Conservation (phyloP, 2,888 invertebrate genomes). For the Palloptera scutellata region DNA sequence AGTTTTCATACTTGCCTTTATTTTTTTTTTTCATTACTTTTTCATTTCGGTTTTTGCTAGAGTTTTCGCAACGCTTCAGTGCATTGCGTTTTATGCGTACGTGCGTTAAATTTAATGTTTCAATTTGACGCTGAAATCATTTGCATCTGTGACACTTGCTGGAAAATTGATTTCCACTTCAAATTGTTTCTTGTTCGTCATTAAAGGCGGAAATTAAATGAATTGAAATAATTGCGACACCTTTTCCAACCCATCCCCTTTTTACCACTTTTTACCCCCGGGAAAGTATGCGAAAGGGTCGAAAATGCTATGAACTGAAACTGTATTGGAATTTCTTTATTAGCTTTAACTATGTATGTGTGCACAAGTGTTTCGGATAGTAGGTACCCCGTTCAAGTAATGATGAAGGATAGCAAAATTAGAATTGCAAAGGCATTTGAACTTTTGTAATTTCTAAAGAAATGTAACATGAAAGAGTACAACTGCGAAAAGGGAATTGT, state of each 20-base stretch:
- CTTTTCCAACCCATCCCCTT: constrained; percentile 11
- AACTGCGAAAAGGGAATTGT: no score
- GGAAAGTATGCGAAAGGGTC: not conserved
- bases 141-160: constrained; percentile 27
- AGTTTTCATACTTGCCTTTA: not conserved
- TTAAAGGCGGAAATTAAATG: constrained; percentile 36
- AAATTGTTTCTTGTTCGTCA: constrained; percentile 32
- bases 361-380: no score
- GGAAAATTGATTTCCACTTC: constrained; percentile 38
- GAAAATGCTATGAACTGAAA: not conserved
- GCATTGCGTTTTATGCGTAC: constrained; percentile 34
- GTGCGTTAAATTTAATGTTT: constrained; percentile 40
- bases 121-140: constrained; percentile 33
- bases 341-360: no score
- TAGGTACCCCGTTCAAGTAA: no score
- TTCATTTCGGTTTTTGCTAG: constrained; percentile 1
- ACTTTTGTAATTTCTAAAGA: no score
- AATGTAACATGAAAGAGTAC: no score
- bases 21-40: constrained; percentile 7
- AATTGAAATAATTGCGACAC: constrained; percentile 37
- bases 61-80: constrained; percentile 22
- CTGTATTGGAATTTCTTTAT: no score
- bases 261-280: no score
- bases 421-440: no score
- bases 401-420: no score